Conservation (phyloP, 2,888 invertebrate species). For the Sepiola atlantica region DNA sequence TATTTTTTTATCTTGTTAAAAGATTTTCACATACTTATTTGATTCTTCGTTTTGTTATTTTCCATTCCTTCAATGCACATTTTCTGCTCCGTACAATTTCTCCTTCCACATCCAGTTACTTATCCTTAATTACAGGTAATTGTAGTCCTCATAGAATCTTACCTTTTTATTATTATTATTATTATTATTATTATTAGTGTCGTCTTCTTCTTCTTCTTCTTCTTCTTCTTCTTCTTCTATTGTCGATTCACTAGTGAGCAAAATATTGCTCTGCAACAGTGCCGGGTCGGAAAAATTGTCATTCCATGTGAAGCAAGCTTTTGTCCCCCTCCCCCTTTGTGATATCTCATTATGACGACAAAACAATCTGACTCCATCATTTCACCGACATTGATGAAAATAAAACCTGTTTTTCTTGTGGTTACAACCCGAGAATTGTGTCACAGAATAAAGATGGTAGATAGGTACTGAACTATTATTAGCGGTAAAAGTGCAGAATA, state of each 20-base stretch:
- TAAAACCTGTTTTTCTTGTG: background rate
- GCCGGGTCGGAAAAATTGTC: background rate
- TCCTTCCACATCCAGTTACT: slow-evolving; percentile 8
- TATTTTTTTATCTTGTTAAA: background rate
- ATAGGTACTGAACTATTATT: no score
- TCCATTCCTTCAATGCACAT: background rate
- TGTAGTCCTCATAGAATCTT: background rate
- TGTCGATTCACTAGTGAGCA: slow-evolving; percentile 14
- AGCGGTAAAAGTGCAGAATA: no score
- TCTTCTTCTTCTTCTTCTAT: no score
- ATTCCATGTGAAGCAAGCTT: background rate
- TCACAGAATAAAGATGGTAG: no score
- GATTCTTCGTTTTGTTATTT: background rate
- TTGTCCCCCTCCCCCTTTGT: background rate
- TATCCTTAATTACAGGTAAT: background rate
- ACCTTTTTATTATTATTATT: no score
- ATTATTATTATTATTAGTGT: no score
- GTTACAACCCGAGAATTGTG: background rate
- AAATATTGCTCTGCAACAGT: background rate
- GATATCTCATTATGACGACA: background rate
- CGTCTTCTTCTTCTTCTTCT: no score
- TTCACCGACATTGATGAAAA: background rate
- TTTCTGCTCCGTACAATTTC: background rate
- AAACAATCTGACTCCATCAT: background rate
- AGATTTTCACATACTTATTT: background rate